Conservation (phyloP, 1,140 invertebrate species). For the Drosophila saltans region DNA sequence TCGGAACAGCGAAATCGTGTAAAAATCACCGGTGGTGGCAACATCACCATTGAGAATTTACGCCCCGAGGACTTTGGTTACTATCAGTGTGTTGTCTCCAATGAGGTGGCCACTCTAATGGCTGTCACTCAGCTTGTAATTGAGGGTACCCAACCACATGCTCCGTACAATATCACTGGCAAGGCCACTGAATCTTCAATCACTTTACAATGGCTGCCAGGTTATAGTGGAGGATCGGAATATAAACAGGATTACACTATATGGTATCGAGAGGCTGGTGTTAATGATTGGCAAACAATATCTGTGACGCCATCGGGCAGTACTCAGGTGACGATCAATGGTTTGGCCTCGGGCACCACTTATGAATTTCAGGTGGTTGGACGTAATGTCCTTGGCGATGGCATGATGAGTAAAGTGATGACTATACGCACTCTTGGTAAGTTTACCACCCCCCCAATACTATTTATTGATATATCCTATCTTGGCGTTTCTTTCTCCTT, state of each 20-base stretch:
- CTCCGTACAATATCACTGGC: slow-evolving; percentile 96
- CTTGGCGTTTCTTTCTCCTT: neutral
- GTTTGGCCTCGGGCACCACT: slow-evolving; percentile 93
- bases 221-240: slow-evolving; percentile 96
- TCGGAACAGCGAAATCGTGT: slow-evolving; percentile 89
- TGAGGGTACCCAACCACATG: slow-evolving; percentile 97
- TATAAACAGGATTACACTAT: slow-evolving; percentile 97
- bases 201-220: slow-evolving; percentile 95
- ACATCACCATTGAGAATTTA: slow-evolving; percentile 95
- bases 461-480: slow-evolving; percentile 6
- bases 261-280: slow-evolving; percentile 93
- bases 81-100: slow-evolving; percentile 97
- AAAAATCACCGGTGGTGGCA: slow-evolving; percentile 89
- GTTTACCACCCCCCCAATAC: slow-evolving; percentile 49
- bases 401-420: slow-evolving; percentile 96
- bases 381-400: slow-evolving; percentile 96
- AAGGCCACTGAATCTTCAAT: slow-evolving; percentile 94
- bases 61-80: slow-evolving; percentile 95
- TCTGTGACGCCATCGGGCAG: slow-evolving; percentile 95
- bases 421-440: slow-evolving; percentile 95
- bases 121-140: slow-evolving; percentile 95
- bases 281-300: slow-evolving; percentile 94
- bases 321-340: slow-evolving; percentile 95
- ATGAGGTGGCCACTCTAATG: slow-evolving; percentile 97
- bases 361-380: slow-evolving; percentile 99